Evolutionary conservation across 1,140 invertebrate species (phyloP).

Genomic region (Pseudobourletiella spinata): DNA sequence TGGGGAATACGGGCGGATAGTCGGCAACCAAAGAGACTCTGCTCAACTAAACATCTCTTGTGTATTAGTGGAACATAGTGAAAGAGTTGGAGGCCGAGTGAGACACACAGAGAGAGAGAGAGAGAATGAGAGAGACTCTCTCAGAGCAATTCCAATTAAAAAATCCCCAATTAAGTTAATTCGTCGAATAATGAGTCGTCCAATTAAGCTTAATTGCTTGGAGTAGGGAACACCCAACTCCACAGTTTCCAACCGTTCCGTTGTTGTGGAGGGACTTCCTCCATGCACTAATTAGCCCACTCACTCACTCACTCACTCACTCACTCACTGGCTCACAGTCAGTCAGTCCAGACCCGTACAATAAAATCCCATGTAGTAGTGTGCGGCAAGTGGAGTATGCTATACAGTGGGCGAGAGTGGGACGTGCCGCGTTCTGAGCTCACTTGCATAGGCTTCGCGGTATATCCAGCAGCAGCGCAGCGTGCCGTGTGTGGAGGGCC

Average conservation of each 20-base stretch:
- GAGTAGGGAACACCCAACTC: slow-evolving; percentile 14
- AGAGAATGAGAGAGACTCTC: slow-evolving; percentile 18
- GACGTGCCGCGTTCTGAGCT: too few species aligned
- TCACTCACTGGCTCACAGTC: too few species aligned
- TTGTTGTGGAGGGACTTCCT: background rate
- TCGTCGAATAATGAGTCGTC: slow-evolving; percentile 37
- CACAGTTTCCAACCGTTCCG: background rate
- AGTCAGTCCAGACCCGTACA: too few species aligned
- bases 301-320: too few species aligned
- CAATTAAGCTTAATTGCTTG: slow-evolving; percentile 38
- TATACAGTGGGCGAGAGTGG: too few species aligned
- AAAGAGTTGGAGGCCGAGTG: background rate
- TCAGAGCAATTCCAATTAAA: slow-evolving; percentile 36
- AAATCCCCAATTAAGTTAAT: slow-evolving; percentile 37
- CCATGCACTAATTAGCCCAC: slow-evolving; percentile 3
- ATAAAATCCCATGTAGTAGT: too few species aligned
- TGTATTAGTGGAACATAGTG: too few species aligned
- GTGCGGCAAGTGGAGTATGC: too few species aligned
- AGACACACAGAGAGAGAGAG: background rate
- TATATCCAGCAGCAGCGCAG: too few species aligned
- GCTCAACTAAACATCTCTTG: too few species aligned
- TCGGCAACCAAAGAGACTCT: background rate
- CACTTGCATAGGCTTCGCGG: too few species aligned
- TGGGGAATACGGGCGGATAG: background rate
- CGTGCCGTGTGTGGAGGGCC: too few species aligned